A percentile compares a stretch with the other conserved stretches of the same genome.
These are phyloP conservation scores for Archips crataeganus DNA, from an alignment of 2,888 invertebrate genomes.

Conservation along the genomic window DNA sequence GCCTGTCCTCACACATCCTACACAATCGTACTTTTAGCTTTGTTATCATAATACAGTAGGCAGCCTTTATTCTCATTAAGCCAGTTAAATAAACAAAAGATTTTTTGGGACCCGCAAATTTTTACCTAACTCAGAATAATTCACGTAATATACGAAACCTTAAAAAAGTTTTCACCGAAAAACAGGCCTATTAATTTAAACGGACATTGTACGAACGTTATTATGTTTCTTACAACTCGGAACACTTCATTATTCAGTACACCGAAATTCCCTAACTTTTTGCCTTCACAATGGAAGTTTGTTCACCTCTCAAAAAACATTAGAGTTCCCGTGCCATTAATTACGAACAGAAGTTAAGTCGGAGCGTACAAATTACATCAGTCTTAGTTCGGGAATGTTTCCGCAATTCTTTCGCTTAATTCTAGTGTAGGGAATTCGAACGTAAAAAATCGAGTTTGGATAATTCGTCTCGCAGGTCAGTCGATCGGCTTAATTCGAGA, in stretches of 20 bases:
- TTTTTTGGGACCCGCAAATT: background rate
- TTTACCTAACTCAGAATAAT: background rate
- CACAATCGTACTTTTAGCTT: background rate
- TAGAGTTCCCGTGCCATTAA: constrained; percentile 68
- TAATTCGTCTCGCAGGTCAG: constrained; percentile 71
- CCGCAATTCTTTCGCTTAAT: constrained; percentile 67
- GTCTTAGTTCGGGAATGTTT: constrained; percentile 69
- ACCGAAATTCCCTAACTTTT: constrained; percentile 41
- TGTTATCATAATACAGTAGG: background rate
- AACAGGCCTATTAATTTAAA: constrained; percentile 28
- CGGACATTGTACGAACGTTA: constrained; percentile 18
- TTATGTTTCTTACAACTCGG: constrained; percentile 50
- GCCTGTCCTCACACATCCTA: background rate
- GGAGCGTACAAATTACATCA: constrained; percentile 70
- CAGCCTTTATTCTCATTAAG: background rate
- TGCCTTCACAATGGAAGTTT: constrained; percentile 39
- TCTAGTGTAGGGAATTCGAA: constrained; percentile 58
- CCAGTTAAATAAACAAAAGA: constrained; percentile 3
- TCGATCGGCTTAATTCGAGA: constrained; percentile 73
- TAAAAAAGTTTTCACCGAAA: constrained; percentile 15
- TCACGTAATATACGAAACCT: constrained; percentile 18
- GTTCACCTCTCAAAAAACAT: constrained; percentile 54
- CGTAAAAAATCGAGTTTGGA: constrained; percentile 64
- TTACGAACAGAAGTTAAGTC: constrained; percentile 66
- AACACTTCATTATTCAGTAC: constrained; percentile 58